These are phyloP conservation scores for Parascotia fuliginaria DNA, from an alignment of 2,888 invertebrate genomes.

Conservation along the genomic window DNA sequence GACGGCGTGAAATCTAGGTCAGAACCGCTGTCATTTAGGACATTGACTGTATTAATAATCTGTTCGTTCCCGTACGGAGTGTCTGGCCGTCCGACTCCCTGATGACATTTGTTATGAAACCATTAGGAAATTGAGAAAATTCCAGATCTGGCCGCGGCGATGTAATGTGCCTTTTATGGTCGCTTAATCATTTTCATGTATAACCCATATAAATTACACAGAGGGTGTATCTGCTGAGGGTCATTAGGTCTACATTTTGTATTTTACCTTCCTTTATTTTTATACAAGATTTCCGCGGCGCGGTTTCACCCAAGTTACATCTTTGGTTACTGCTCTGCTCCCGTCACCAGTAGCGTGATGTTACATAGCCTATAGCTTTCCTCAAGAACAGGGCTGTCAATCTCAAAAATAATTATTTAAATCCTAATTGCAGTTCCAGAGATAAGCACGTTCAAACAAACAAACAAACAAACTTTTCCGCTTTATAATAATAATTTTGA, in stretches of 20 bases:
- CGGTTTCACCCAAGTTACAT: too few species aligned
- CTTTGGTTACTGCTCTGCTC: too few species aligned
- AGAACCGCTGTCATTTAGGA: constrained; percentile 42
- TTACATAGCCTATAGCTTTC: too few species aligned
- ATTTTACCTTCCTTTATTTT: constrained; percentile 18
- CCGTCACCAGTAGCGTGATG: too few species aligned
- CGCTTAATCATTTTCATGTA: constrained; percentile 60
- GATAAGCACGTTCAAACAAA: too few species aligned
- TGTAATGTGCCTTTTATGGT: constrained; percentile 61
- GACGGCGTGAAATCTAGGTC: constrained; percentile 51
- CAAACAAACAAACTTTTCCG: too few species aligned
- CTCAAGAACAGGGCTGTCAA: too few species aligned
- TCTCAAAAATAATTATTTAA: too few species aligned
- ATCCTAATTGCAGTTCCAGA: too few species aligned
- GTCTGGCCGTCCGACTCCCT: constrained; percentile 24
- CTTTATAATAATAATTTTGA: too few species aligned
- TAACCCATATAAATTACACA: constrained; percentile 40
- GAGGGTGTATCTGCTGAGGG: constrained; percentile 21
- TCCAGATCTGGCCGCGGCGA: constrained; percentile 50
- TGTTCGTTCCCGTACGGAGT: constrained; percentile 45
- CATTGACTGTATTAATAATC: constrained; percentile 49
- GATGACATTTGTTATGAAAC: constrained; percentile 56
- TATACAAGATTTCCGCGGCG: constrained; percentile 6
- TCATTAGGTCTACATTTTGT: constrained; percentile 30
- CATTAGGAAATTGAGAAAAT: constrained; percentile 69